These are phyloP conservation scores for Mesembrinibis cayennensis DNA, from an alignment of 2,113 vertebrate genomes.

Conservation along the genomic window DNA sequence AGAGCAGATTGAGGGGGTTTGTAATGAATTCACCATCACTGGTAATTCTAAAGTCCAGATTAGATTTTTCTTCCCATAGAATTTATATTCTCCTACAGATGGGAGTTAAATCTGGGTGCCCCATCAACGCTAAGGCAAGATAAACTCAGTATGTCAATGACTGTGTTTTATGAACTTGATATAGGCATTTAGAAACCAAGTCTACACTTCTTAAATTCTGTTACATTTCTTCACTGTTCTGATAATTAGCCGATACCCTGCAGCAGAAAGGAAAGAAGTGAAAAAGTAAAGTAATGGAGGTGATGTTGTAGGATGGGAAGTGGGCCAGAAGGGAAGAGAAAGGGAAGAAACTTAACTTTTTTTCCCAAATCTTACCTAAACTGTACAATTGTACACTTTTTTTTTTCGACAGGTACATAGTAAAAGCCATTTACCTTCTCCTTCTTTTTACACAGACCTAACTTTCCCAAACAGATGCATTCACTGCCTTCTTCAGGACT, in stretches of 20 bases:
- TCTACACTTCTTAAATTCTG: neutral
- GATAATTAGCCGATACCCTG: neutral
- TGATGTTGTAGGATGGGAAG: neutral
- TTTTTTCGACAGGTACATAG: neutral
- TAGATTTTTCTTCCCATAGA: neutral
- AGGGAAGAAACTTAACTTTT: neutral
- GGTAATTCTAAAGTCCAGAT: neutral
- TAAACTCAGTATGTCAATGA: neutral
- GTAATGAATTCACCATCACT: neutral
- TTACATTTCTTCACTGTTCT: neutral
- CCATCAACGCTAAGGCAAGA: neutral
- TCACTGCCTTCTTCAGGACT: neutral
- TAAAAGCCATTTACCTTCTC: neutral
- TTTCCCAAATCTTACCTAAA: neutral
- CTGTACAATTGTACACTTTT: neutral
- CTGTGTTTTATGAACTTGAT: neutral
- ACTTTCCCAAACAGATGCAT: neutral
- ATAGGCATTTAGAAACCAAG: neutral
- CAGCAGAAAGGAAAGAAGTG: neutral
- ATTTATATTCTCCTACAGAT: neutral
- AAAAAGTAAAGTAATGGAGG: neutral
- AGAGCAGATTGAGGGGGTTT: neutral
- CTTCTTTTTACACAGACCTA: neutral
- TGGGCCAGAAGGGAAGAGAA: neutral
- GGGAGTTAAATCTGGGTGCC: neutral